Evolutionary conservation across 2,888 invertebrate species (phyloP).

Genomic region (Trisateles emortualis): DNA sequence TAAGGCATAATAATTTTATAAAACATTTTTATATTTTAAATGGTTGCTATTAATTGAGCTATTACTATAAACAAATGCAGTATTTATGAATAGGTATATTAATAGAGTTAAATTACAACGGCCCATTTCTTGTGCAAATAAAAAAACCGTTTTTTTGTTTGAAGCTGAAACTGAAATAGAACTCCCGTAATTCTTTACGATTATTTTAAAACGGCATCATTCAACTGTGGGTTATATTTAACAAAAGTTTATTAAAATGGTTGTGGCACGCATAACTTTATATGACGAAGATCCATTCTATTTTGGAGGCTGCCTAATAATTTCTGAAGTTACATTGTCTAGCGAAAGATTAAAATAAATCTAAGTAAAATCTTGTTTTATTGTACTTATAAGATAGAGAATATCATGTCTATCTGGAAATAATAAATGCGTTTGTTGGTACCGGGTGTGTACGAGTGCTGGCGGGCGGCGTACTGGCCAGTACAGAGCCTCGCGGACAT

Average conservation of each 20-base stretch:
- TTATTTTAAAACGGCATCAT: constrained; percentile 15
- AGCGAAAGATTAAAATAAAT: constrained; percentile 26
- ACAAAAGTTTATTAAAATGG: not conserved
- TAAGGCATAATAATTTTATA: too few species aligned
- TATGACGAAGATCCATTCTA: constrained; percentile 33
- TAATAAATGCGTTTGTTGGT: constrained; percentile 45
- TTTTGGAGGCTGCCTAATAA: constrained; percentile 40
- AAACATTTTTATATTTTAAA: not conserved
- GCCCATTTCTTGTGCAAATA: constrained; percentile 1
- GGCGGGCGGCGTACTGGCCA: constrained; percentile 21
- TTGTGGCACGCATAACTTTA: too few species aligned
- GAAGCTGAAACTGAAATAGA: constrained; percentile 2
- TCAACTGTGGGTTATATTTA: not conserved
- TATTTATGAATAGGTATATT: not conserved
- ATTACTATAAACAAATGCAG: not conserved
- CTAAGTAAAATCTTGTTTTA: constrained; percentile 22
- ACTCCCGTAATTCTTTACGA: constrained; percentile 18
- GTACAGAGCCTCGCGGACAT: constrained; percentile 54
- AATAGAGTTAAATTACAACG: not conserved
- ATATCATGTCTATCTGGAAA: constrained; percentile 40
- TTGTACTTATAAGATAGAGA: constrained; percentile 36
- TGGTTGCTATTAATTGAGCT: not conserved
- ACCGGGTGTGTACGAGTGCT: constrained; percentile 38
- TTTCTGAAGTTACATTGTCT: too few species aligned
- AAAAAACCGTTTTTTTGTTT: not conserved